A percentile compares a stretch with the other conserved stretches of the same genome.
Evolutionary conservation across 2,888 invertebrate species (phyloP).

Genomic region (Ophion slaviceki): DNA sequence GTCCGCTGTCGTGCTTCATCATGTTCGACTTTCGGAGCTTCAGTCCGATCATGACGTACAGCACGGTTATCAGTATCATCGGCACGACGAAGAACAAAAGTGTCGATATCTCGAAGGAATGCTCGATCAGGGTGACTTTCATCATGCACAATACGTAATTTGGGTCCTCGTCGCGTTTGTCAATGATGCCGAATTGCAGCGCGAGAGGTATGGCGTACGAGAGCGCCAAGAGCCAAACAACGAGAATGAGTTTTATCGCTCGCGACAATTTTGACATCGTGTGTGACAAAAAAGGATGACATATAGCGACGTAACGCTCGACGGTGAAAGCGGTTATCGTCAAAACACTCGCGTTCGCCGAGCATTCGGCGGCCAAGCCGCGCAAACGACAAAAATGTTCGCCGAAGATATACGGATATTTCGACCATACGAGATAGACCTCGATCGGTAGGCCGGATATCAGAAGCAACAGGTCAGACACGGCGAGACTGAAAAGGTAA

Average conservation of each 20-base stretch:
- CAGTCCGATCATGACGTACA: conserved; percentile 85
- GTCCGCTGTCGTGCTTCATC: conserved; percentile 80
- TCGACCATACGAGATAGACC: conserved; percentile 84
- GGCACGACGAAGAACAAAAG: conserved; percentile 87
- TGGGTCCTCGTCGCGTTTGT: conserved; percentile 83
- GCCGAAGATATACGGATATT: conserved; percentile 85
- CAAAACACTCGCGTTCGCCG: conserved; percentile 85
- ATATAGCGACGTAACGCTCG: conserved; percentile 89
- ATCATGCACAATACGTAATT: conserved; percentile 83
- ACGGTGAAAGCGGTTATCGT: conserved; percentile 89
- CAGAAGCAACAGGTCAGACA: conserved; percentile 87
- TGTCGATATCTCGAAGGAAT: conserved; percentile 87
- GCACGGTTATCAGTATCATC: conserved; percentile 86
- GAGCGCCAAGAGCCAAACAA: conserved; percentile 92
- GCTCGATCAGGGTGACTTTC: conserved; percentile 83
- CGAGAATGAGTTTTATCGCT: conserved; percentile 91
- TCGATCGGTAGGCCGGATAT: conserved; percentile 86
- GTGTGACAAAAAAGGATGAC: conserved; percentile 89
- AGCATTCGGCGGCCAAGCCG: conserved; percentile 85
- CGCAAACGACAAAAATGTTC: conserved; percentile 85
- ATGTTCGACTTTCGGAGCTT: conserved; percentile 84
- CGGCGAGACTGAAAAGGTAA: conserved; percentile 87
- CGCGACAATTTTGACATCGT: conserved; percentile 95
- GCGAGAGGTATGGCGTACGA: conserved; percentile 90
- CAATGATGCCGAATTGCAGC: conserved; percentile 84